These are phyloP conservation scores for Gadus macrocephalus DNA, from an alignment of 2,113 vertebrate species.

Conservation along the genomic window DNA sequence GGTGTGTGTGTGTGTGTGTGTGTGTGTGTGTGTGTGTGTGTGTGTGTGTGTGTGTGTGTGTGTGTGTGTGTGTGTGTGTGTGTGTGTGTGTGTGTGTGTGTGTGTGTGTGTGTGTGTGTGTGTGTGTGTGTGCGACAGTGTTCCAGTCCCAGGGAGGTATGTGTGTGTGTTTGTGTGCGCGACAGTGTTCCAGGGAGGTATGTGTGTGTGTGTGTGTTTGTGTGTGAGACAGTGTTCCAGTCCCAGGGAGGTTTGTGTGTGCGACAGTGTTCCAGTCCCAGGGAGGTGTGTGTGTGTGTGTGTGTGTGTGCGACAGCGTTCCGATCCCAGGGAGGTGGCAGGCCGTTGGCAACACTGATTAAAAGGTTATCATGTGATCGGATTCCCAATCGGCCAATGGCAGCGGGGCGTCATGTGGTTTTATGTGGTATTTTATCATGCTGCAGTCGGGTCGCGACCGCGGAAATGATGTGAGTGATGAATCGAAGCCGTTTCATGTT, in stretches of 20 bases:
- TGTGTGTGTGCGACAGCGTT: neutral
- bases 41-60: neutral
- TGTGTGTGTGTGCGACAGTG: neutral
- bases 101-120: neutral
- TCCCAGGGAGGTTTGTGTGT: neutral
- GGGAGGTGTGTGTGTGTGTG: neutral
- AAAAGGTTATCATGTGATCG: neutral
- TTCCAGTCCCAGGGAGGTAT: neutral
- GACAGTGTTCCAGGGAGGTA: neutral
- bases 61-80: neutral
- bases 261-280: too few relatives aligned
- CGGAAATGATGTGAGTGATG: constrained; percentile 76
- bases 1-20: neutral
- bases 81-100: neutral
- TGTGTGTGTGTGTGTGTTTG: neutral
- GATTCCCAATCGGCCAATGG: constrained; percentile 29
- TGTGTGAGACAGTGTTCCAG: neutral
- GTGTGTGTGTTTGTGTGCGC: neutral
- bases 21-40: too few relatives aligned
- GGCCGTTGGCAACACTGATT: neutral
- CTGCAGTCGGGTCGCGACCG: constrained; percentile 50
- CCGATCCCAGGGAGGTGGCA: neutral
- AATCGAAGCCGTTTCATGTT: constrained; percentile 67
- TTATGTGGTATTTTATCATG: constrained; percentile 63
- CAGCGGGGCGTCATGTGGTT: constrained; percentile 51